Percentiles rank a stretch among this genome's conserved stretches.
These are phyloP conservation scores for Elanoides forficatus DNA, from an alignment of 2,113 vertebrate species.

Conservation along the genomic window DNA sequence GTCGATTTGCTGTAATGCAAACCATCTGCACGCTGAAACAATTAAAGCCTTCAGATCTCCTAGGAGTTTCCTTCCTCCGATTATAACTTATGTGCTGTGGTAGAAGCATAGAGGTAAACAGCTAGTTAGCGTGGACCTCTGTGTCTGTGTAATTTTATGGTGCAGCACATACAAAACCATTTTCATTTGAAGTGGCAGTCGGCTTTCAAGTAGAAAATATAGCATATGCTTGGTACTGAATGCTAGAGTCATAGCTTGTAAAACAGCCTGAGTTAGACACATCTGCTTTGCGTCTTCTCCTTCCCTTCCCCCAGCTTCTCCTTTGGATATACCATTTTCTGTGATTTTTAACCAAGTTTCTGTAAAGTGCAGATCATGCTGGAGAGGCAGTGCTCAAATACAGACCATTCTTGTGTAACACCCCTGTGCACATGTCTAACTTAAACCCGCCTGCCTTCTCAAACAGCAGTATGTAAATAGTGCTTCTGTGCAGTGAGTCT, in stretches of 20 bases:
- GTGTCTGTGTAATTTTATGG: slow-evolving; percentile 35
- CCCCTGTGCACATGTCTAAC: background rate
- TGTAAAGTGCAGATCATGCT: background rate
- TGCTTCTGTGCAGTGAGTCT: background rate
- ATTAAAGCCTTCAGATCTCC: slow-evolving; percentile 73
- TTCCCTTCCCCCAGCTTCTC: background rate
- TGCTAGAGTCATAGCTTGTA: background rate
- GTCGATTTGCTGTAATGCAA: slow-evolving; percentile 60
- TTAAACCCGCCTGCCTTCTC: background rate
- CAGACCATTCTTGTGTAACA: background rate
- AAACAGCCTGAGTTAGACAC: background rate
- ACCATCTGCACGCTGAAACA: slow-evolving; percentile 68
- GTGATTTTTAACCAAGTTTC: background rate
- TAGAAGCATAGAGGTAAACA: slow-evolving; percentile 51
- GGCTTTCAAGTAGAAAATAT: slow-evolving; percentile 20
- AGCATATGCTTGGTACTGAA: background rate
- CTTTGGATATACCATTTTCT: background rate
- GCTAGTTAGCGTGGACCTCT: slow-evolving; percentile 19
- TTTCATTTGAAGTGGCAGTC: background rate
- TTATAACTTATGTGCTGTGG: slow-evolving; percentile 65
- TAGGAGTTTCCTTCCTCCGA: slow-evolving; percentile 78
- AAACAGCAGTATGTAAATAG: background rate
- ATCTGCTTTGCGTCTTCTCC: background rate
- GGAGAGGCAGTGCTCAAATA: background rate
- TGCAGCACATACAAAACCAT: background rate